Percentiles rank a stretch among this genome's conserved stretches.
These are phyloP conservation scores for Drosophila sordidula DNA, from an alignment of 2,888 invertebrate genomes.

Conservation along the genomic window DNA sequence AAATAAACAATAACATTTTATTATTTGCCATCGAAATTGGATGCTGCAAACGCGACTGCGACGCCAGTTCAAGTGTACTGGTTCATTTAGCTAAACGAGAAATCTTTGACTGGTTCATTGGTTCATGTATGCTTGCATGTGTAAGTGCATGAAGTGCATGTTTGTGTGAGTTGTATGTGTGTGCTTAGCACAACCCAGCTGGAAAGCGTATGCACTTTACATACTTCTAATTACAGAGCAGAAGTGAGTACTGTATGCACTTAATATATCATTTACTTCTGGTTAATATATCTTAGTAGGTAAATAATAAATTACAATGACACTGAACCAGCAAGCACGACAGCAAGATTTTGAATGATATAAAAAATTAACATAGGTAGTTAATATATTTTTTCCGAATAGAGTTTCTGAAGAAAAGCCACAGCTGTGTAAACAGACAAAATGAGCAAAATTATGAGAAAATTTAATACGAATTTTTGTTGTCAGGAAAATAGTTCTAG, in stretches of 20 bases:
- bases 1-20: conserved; percentile 71
- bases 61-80: conserved; percentile 58
- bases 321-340: no score
- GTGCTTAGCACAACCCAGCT: conserved; percentile 15
- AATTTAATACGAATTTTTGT: no score
- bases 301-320: no score
- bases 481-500: no score
- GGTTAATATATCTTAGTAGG: no score
- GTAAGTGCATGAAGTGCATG: conserved; percentile 1
- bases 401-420: not conserved
- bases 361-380: not conserved
- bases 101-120: conserved; percentile 38
- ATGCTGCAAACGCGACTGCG: conserved; percentile 51
- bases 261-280: no score
- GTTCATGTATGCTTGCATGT: conserved; percentile 16
- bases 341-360: not conserved
- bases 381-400: not conserved
- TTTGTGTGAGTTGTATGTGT: not conserved
- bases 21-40: conserved; percentile 39
- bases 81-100: conserved; percentile 34
- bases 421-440: no score
- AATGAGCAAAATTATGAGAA: no score
- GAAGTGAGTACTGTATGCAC: no score
- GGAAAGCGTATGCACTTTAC: not conserved
- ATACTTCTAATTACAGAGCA: not conserved